phyloP scores from a whole-genome alignment of 2,113 vertebrate genomes.

The Pitta sordida region DNA sequence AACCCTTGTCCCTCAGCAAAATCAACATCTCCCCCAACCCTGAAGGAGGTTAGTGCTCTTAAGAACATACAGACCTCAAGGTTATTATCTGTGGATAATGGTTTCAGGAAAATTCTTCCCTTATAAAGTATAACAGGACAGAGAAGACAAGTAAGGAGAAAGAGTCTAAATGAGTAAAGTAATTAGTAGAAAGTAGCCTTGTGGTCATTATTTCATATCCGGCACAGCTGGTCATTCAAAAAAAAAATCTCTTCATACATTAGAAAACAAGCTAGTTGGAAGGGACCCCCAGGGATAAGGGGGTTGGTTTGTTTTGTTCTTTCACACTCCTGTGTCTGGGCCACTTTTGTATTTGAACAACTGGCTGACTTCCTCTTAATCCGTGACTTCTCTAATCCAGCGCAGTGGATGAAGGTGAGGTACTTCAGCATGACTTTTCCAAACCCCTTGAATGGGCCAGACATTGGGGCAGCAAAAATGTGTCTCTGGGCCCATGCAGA shows the following conservation, averaged over 20 bases:
- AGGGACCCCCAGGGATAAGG: neutral
- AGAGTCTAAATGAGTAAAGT: neutral
- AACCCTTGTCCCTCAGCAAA: neutral
- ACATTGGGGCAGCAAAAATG: neutral
- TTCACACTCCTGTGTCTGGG: neutral
- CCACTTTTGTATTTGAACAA: neutral
- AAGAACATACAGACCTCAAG: neutral
- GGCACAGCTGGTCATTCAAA: neutral
- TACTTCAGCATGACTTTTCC: neutral
- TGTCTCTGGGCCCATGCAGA: neutral
- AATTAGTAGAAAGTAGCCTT: neutral
- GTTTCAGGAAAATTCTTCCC: neutral
- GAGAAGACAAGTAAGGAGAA: neutral
- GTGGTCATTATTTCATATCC: neutral
- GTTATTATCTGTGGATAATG: neutral
- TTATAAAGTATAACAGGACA: neutral
- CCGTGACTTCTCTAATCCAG: neutral
- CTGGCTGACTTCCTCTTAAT: neutral
- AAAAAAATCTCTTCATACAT: neutral
- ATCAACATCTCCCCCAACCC: neutral
- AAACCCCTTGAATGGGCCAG: neutral
- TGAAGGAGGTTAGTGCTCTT: neutral
- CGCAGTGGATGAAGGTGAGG: neutral
- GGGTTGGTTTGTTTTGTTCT: neutral
- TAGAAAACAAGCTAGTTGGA: neutral